Conservation (phyloP, 2,113 vertebrate genomes). For the Dunckerocampus dactyliophorus region DNA sequence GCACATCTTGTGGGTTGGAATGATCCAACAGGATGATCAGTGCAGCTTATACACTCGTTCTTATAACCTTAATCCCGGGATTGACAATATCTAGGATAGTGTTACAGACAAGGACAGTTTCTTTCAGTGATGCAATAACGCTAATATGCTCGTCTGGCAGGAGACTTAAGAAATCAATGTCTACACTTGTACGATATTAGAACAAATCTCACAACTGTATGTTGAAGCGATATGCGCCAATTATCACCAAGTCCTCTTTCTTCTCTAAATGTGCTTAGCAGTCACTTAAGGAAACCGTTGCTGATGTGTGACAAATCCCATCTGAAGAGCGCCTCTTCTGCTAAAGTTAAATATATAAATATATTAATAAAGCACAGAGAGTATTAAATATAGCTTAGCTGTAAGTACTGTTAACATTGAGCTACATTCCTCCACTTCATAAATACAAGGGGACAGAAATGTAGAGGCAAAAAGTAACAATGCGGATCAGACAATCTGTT, state of each 20-base stretch:
- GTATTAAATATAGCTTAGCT: conserved; percentile 36
- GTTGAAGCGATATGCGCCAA: background rate
- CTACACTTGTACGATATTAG: conserved; percentile 11
- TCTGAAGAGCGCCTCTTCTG: conserved; percentile 32
- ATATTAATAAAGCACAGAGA: conserved; percentile 30
- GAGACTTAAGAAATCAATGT: conserved; percentile 35
- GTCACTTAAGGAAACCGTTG: conserved; percentile 31
- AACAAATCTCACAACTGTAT: conserved; percentile 1
- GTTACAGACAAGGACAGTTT: conserved; percentile 58
- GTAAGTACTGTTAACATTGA: conserved; percentile 20
- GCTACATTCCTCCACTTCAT: conserved; percentile 3
- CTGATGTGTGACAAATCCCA: conserved; percentile 45
- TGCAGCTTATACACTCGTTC: conserved; percentile 56
- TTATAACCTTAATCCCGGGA: conserved; percentile 75
- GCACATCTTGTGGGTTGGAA: conserved; percentile 53
- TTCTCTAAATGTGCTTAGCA: conserved; percentile 18
- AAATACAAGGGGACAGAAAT: conserved; percentile 6
- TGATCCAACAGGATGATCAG: conserved; percentile 67
- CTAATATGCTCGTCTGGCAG: conserved; percentile 23
- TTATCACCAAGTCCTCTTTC: conserved; percentile 19
- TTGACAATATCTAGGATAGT: conserved; percentile 57
- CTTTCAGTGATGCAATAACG: conserved; percentile 29
- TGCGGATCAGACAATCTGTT: background rate
- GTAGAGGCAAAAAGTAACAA: background rate
- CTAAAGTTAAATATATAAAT: conserved; percentile 10